These are phyloP conservation scores for Laspeyria flexula DNA, from an alignment of 2,888 invertebrate species.

Conservation along the genomic window DNA sequence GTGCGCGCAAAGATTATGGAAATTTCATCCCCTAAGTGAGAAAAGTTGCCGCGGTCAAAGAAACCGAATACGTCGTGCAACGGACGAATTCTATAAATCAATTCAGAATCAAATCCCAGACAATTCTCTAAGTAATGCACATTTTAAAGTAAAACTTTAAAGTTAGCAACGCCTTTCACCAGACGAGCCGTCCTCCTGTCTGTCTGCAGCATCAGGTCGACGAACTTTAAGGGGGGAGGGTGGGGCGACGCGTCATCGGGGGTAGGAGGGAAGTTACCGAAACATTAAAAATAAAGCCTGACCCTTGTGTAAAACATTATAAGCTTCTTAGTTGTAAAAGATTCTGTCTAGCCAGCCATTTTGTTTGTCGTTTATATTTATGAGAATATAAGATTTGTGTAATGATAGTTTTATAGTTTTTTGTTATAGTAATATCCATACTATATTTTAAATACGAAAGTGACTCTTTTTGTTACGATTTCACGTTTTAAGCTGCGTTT, in stretches of 20 bases:
- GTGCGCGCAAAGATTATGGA: too few relatives aligned
- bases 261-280: constrained; percentile 45
- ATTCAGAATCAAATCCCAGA: constrained; percentile 21
- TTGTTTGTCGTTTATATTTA: neutral
- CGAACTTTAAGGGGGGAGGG: constrained; percentile 43
- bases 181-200: constrained; percentile 43
- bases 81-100: constrained; percentile 8
- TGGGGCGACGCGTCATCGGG: constrained; percentile 10
- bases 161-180: constrained; percentile 50
- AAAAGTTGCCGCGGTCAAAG: too few relatives aligned
- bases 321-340: constrained; percentile 24
- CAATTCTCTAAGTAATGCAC: constrained; percentile 46
- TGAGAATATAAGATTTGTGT: too few relatives aligned
- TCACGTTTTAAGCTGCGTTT: too few relatives aligned
- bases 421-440: too few relatives aligned
- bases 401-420: too few relatives aligned
- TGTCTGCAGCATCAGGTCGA: constrained; percentile 59
- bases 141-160: constrained; percentile 48
- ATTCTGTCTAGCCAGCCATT: neutral
- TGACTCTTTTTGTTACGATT: too few relatives aligned
- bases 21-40: too few relatives aligned
- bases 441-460: too few relatives aligned
- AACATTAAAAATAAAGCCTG: constrained; percentile 53
- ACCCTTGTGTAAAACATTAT: constrained; percentile 35
- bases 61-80: too few relatives aligned